Conservation (phyloP, 2,888 invertebrate genomes). For the Diarsia mendica region DNA sequence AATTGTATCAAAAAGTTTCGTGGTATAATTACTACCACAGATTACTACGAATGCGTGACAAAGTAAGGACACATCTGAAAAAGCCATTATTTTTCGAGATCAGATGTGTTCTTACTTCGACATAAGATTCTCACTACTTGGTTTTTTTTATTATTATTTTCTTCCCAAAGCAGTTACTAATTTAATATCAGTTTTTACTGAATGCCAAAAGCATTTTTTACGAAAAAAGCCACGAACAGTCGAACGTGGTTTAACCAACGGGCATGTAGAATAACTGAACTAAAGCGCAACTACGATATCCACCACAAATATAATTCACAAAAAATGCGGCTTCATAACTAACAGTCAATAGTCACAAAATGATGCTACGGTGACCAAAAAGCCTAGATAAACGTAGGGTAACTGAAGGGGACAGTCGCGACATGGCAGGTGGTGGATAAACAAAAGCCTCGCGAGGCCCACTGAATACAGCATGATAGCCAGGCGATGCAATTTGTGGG, state of each 20-base stretch:
- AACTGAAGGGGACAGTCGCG: conserved; percentile 37
- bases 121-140: neutral
- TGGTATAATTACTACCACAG: neutral
- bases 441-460: conserved; percentile 52
- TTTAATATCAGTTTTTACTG: too few species aligned
- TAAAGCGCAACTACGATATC: too few species aligned
- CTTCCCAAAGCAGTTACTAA: neutral
- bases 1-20: neutral
- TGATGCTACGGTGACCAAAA: conserved; percentile 17
- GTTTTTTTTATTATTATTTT: neutral
- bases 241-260: neutral
- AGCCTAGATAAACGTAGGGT: conserved; percentile 29
- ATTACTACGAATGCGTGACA: neutral
- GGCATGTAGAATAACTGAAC: neutral
- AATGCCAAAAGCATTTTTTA: neutral
- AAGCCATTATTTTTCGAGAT: neutral
- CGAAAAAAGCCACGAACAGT: neutral
- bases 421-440: conserved; percentile 31
- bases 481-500: conserved; percentile 6
- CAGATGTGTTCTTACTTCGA: neutral
- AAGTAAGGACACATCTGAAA: neutral
- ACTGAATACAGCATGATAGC: conserved; percentile 45
- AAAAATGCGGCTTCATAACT: neutral
- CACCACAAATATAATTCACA: neutral
- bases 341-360: conserved; percentile 2